These are phyloP conservation scores for Caenorhabditis briggsae DNA, from an alignment of 1,140 invertebrate species.

Conservation along the genomic window DNA sequence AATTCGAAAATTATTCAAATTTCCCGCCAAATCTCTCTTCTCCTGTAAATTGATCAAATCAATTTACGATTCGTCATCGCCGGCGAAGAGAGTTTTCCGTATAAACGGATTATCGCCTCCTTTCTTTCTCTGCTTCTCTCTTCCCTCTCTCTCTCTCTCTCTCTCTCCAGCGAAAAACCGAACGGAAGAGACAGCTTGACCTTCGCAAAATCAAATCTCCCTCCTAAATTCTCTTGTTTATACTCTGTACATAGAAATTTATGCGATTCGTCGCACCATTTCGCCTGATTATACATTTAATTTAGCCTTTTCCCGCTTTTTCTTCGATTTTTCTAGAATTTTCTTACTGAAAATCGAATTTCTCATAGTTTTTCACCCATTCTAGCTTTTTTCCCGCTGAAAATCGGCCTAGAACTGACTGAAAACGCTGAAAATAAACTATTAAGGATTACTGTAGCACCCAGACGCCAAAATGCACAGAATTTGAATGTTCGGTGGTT, in stretches of 20 bases:
- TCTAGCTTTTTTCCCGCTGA: no score
- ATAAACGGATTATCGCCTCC: conserved; percentile 43
- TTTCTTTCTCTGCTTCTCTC: background rate
- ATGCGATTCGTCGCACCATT: background rate
- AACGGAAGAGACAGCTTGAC: conserved; percentile 24
- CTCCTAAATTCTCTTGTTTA: background rate
- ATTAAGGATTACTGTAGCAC: no score
- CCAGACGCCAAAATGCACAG: no score
- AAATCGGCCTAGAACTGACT: no score
- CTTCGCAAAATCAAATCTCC: background rate
- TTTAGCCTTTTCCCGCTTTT: no score
- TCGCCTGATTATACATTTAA: background rate
- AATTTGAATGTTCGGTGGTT: no score
- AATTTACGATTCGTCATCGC: background rate
- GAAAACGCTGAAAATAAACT: no score
- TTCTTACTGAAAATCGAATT: no score
- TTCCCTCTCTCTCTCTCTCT: background rate
- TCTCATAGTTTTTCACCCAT: no score
- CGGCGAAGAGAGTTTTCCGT: no score
- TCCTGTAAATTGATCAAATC: no score
- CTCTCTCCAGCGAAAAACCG: background rate
- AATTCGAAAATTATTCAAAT: background rate
- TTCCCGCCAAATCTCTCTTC: background rate
- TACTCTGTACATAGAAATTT: background rate
- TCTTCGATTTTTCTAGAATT: no score